These are phyloP conservation scores for Torymus aiolomorphi DNA, from an alignment of 2,888 invertebrate genomes.

Conservation along the genomic window DNA sequence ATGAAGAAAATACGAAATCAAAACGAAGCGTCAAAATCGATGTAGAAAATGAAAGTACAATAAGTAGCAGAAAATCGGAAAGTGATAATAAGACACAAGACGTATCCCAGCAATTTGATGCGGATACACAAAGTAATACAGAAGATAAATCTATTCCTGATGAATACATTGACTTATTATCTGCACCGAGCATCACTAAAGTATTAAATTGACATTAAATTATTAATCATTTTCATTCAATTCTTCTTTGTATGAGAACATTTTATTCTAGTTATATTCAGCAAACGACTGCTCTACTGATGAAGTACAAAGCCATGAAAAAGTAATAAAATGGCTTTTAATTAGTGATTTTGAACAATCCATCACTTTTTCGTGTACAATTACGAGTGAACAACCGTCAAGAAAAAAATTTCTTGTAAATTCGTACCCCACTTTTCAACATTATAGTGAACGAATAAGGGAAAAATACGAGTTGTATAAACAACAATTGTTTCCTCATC, in stretches of 20 bases:
- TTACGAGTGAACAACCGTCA: background rate
- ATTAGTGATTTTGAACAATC: background rate
- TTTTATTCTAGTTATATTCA: background rate
- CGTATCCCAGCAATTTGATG: background rate
- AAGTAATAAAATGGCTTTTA: background rate
- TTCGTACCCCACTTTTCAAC: background rate
- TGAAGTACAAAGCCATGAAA: background rate
- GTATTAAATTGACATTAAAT: background rate
- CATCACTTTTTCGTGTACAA: background rate
- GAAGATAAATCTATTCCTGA: background rate
- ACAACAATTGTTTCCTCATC: no score
- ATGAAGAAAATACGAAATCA: background rate
- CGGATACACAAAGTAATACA: background rate
- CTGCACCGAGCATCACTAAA: background rate
- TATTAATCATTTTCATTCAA: background rate
- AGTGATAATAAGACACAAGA: background rate
- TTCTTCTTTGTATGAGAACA: no score
- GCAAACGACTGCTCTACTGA: background rate
- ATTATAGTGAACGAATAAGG: background rate
- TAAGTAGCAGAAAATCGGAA: background rate
- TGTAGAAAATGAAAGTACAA: background rate
- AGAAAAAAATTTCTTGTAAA: background rate
- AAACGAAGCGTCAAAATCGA: background rate
- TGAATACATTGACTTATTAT: background rate
- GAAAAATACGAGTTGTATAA: background rate